Conservation (phyloP, 2,888 invertebrate genomes). For the Trachelus stipa region DNA sequence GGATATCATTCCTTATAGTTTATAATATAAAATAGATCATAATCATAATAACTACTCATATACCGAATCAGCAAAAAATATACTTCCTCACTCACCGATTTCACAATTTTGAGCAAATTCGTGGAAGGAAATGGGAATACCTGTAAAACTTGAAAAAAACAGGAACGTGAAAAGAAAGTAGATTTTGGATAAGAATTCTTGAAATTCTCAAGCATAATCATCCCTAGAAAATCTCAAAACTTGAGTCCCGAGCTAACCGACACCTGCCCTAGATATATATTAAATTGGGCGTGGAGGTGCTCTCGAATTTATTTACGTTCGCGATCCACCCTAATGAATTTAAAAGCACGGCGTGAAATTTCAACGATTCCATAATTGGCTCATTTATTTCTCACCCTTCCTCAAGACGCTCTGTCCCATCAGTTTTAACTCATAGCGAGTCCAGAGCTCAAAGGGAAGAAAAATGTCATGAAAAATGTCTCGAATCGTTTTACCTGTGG, state of each 20-base stretch:
- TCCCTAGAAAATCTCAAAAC: conserved; percentile 20
- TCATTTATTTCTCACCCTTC: conserved; percentile 40
- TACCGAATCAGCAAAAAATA: background rate
- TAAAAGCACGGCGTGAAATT: conserved; percentile 53
- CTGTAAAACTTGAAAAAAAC: background rate
- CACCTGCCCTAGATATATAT: conserved; percentile 44
- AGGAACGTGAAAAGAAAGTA: background rate
- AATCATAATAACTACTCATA: background rate
- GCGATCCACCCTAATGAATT: conserved; percentile 54
- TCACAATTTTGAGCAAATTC: background rate
- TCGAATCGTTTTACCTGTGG: background rate
- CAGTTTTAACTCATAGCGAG: background rate
- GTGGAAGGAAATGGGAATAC: background rate
- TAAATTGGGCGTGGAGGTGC: conserved; percentile 38
- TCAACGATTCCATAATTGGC: conserved; percentile 58
- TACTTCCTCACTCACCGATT: background rate
- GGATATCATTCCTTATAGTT: conserved; percentile 9
- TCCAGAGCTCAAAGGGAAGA: background rate
- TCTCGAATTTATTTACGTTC: conserved; percentile 49
- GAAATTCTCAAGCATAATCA: conserved; percentile 26
- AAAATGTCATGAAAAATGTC: background rate
- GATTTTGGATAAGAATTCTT: conserved; percentile 12
- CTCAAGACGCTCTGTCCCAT: background rate
- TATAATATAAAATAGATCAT: background rate
- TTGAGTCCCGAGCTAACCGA: conserved; percentile 18